A percentile compares a stretch with the other conserved stretches of the same genome.
Conservation (phyloP, 2,113 vertebrate species). For the Columba livia region DNA sequence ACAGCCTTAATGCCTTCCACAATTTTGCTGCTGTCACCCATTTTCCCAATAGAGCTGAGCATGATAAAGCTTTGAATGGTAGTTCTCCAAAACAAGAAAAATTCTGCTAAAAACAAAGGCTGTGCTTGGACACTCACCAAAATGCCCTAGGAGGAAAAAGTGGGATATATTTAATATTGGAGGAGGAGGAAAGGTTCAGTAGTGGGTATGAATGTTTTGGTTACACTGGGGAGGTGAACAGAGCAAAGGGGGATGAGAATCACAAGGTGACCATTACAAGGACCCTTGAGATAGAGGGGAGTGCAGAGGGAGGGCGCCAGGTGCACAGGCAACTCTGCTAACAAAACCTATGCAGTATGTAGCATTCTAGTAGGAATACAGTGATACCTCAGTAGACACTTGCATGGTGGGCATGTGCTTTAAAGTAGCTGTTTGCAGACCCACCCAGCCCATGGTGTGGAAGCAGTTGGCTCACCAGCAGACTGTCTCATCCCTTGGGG, state of each 20-base stretch:
- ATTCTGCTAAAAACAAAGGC: background rate
- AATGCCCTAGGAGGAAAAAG: background rate
- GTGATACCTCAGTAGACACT: background rate
- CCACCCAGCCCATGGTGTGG: background rate
- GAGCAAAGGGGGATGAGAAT: background rate
- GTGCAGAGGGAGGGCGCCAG: background rate
- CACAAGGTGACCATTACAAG: background rate
- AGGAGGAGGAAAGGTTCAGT: background rate
- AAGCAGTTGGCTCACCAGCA: background rate
- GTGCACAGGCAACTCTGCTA: background rate
- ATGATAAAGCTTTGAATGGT: background rate
- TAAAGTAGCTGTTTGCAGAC: background rate
- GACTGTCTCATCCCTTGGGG: background rate
- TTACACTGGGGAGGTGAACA: background rate
- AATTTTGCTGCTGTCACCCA: background rate
- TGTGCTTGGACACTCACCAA: background rate
- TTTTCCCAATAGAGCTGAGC: background rate
- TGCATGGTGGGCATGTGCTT: background rate
- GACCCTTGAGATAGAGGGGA: background rate
- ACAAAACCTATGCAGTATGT: background rate
- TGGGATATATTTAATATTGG: background rate
- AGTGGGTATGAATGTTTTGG: background rate
- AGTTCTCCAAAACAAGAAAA: background rate
- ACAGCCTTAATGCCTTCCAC: background rate
- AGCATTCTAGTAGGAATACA: background rate